Evolutionary conservation across 2,888 invertebrate species (phyloP), one percentile per base, ranked within the genome.

Genomic region (Tenthredo scrophulariae): DNA sequence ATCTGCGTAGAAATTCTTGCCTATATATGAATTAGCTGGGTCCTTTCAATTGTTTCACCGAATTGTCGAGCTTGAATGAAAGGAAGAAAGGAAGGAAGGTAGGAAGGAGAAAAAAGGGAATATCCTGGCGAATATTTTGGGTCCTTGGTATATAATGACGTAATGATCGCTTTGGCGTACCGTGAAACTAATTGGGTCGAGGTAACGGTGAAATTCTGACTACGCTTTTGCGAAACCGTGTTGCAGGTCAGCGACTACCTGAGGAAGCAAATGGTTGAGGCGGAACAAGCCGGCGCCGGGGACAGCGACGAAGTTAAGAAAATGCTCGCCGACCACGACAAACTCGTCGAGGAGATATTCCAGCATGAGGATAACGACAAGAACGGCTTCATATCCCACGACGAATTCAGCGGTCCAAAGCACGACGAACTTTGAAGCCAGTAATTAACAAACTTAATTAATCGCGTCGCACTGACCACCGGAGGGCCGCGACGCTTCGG

Each of bases 331-430:
- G 97, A 98, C 91, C 97, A 98, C 93, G 98, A 98, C 93, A 98
- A 98, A 92, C 95, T 99, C 85, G 98, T 99, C 9, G 98, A 98
- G 91, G 98, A 99, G 93, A 98, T 99, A 91, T 99, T 99, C 96
- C 97, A 98, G 92, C 98, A 98, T 93, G 99, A 99, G 93, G 99
- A 99, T 93, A 98, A 97, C 93, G 98, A 99, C 94, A 98, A 98
- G 93, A 98, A 99, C 92, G 99, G 99, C 86, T 98, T 96, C 94
- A 99, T 99, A 90, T 98, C 98, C 87, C 98, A 98, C 94, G 97
- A 97, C 79, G 99, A 99, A 94, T 99, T 99, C 95, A 98, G 98
- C 40, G 99, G 98, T 4, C 98, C 99, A 22, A 99, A 99, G 93
- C 99, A 99, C 94, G 99, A 99, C 93, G 99, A 99, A 94, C 96